Percentiles rank a stretch among this genome's conserved stretches.
Evolutionary conservation across 2,888 invertebrate species (phyloP).

Genomic region (Agapostemon virescens): DNA sequence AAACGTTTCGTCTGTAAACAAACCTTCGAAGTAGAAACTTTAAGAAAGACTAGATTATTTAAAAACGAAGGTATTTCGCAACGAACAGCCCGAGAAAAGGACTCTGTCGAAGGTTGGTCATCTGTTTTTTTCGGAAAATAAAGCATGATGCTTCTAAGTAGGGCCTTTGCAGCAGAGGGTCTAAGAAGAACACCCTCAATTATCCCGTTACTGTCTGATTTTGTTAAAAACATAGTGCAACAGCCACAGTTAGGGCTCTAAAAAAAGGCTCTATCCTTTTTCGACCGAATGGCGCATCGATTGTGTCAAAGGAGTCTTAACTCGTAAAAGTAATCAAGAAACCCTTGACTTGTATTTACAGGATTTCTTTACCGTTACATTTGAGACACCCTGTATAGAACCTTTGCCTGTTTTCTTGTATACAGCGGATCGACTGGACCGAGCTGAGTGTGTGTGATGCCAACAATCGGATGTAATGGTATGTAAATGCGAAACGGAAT

Average conservation of each 20-base stretch:
- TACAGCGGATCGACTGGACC: conserved; percentile 60
- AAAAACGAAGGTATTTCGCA: neutral
- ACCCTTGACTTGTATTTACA: neutral
- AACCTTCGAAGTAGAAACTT: too few species aligned
- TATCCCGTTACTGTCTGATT: too few species aligned
- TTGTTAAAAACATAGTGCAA: neutral
- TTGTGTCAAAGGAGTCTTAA: too few species aligned
- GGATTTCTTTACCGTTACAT: too few species aligned
- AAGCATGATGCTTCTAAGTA: neutral
- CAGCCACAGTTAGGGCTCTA: neutral
- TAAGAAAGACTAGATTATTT: too few species aligned
- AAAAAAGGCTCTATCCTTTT: too few species aligned
- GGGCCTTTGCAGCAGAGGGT: neutral
- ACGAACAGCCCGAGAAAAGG: too few species aligned
- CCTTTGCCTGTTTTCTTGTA: neutral
- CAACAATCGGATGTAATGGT: conserved; percentile 42
- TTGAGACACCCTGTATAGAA: neutral
- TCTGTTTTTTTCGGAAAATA: neutral
- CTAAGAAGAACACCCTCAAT: neutral
- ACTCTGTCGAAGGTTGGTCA: neutral
- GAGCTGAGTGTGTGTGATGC: conserved; percentile 42
- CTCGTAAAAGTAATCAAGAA: too few species aligned
- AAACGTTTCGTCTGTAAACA: too few species aligned
- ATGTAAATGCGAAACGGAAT: conserved; percentile 50
- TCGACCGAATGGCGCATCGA: neutral